Percentiles rank a stretch among this genome's conserved stretches.
Evolutionary conservation across 2,113 vertebrate genomes (phyloP).

Genomic region (Leuciscus idus): DNA sequence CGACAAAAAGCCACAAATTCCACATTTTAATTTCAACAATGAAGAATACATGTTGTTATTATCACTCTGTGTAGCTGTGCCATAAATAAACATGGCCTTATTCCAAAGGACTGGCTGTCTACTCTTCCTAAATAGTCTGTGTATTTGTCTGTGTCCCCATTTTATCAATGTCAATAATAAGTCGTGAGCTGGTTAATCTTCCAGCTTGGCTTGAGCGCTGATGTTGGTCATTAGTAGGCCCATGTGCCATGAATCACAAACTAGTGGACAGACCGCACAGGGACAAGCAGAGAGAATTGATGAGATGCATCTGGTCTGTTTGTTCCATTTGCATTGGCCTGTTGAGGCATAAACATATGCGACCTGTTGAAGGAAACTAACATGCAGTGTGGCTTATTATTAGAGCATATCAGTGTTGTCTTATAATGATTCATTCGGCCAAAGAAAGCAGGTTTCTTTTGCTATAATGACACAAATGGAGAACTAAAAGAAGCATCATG

Average conservation of each 20-base stretch:
- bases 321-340: conserved; percentile 17
- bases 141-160: conserved; percentile 39
- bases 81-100: conserved; percentile 23
- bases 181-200: conserved; percentile 45
- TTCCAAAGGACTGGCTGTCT: conserved; percentile 22
- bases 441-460: neutral
- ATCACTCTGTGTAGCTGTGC: neutral
- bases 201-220: conserved; percentile 42
- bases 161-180: conserved; percentile 52
- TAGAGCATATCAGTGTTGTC: neutral
- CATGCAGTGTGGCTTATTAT: conserved; percentile 36
- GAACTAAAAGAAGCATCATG: neutral
- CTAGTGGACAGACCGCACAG: conserved; percentile 44
- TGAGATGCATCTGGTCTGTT: conserved; percentile 36
- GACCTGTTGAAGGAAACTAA: conserved; percentile 43
- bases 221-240: conserved; percentile 45
- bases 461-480: neutral
- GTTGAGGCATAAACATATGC: conserved; percentile 51
- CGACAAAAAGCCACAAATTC: neutral
- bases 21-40: neutral
- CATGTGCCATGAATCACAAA: conserved; percentile 55
- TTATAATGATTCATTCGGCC: conserved; percentile 15
- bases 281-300: conserved; percentile 48
- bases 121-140: conserved; percentile 17
- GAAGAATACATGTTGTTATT: neutral